Base-by-base conservation (phyloP, 53 echinoderm and acorn worm genomes). In the Hippasteria phrygiana region DNA sequence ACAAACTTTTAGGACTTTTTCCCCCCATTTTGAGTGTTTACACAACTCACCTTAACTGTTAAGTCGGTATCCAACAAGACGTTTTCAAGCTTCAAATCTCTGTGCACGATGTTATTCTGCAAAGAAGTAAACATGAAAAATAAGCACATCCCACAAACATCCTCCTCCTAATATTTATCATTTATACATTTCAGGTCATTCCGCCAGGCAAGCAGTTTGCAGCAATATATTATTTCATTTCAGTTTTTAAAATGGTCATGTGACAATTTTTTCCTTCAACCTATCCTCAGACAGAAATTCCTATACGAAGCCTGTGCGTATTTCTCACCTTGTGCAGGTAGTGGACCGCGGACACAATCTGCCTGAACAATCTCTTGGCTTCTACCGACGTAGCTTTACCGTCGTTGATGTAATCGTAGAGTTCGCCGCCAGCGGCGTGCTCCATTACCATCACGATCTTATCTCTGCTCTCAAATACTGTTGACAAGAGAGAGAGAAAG, bases 401-500 rank as follows among this genome's bases (percentile, higher is more conserved):
- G 34, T 76, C 93, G 92, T 99, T 96, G 62, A 96, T 92, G 80
- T 91, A 96, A 79, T 99, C 99, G 50, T 99, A 99, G 20, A 99
- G 90, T 72, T 99, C 99, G 6, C 99, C 99, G 22, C 99, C 94
- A n/a, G 91, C 91, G 59, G 99, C 99, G 55, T 95, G 93, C 86
- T 99, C 99, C 94, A 99, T 96, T 50, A 99, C 99, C 46, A 99
- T 90, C 13, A 99, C 93, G 11, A 99, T 99, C 94, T 96, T 96
- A 59, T 96, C 96, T 75, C 93, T 91, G 89, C 96, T 99, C 81
- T 99, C 99, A 90, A 99, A 99, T 2, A 99, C 99, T 99, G 88
- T 62, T 1, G 27, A 36, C 31, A 70, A 88, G 41, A 79, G 88
- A 18, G 11, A 78, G 4, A 43, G 55, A 39, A 27, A 37, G 22